These are phyloP conservation scores for Natator depressus DNA, from an alignment of 2,113 vertebrate genomes.

Conservation along the genomic window DNA sequence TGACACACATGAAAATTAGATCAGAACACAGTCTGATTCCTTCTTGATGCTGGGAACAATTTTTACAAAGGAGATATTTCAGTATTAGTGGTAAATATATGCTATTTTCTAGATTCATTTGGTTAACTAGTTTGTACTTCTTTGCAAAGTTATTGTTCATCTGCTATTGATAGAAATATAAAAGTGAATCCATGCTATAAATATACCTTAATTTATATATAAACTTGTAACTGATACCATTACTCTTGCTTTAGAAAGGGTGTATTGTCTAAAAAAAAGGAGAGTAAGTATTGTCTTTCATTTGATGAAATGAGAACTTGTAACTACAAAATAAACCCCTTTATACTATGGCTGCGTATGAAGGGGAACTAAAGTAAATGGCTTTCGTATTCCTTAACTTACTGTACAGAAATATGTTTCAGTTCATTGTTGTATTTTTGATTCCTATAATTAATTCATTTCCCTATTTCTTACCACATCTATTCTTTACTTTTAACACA, in stretches of 20 bases:
- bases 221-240: background rate
- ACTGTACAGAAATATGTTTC: background rate
- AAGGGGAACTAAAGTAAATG: background rate
- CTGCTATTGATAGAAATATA: background rate
- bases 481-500: accelerated
- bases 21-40: conserved; percentile 60
- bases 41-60: conserved; percentile 51
- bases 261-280: background rate
- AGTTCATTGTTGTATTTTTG: background rate
- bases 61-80: conserved; percentile 56
- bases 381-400: background rate
- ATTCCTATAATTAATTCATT: background rate
- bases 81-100: conserved; percentile 76
- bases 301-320: conserved; percentile 3
- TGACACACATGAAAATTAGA: conserved; percentile 63
- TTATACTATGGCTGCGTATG: background rate
- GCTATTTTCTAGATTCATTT: conserved; percentile 6
- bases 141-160: background rate
- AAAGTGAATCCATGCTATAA: conserved; percentile 25
- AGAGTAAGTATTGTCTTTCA: background rate
- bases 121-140: background rate
- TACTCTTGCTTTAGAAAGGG: background rate
- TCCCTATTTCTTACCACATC: background rate
- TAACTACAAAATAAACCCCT: background rate
- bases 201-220: background rate